phyloP scores from a whole-genome alignment of 2,888 invertebrate species.

The Hoplodrina blanda region DNA sequence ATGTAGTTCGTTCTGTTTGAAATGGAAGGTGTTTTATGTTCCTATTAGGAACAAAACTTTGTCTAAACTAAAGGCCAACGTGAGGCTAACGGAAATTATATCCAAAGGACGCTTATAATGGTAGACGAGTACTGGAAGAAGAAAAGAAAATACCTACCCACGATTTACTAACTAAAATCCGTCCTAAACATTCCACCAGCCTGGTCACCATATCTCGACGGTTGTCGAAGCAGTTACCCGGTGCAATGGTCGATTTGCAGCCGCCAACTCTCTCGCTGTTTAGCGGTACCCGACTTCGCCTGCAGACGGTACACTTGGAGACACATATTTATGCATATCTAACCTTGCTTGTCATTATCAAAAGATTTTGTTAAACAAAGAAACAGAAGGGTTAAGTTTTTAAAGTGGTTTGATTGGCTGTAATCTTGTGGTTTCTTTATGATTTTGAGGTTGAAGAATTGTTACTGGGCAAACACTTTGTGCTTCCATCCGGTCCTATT shows the following conservation, averaged over 20 bases:
- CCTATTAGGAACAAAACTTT: too few species aligned
- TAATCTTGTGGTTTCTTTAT: too few species aligned
- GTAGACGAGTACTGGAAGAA: too few species aligned
- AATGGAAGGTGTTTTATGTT: too few species aligned
- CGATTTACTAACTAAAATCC: neutral
- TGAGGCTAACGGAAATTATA: too few species aligned
- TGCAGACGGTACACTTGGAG: slow-evolving; percentile 10
- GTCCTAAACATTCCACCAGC: neutral
- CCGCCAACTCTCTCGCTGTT: slow-evolving; percentile 61
- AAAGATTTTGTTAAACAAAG: slow-evolving; percentile 45
- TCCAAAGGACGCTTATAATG: too few species aligned
- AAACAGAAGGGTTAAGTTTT: neutral
- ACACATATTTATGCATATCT: slow-evolving; percentile 71
- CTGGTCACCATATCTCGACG: slow-evolving; percentile 29
- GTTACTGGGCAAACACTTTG: too few species aligned
- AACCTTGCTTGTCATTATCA: slow-evolving; percentile 60
- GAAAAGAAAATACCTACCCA: neutral
- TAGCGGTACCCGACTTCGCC: slow-evolving; percentile 51
- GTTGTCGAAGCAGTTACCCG: slow-evolving; percentile 73
- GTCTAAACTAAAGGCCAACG: too few species aligned
- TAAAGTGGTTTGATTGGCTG: slow-evolving; percentile 6
- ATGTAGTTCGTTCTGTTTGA: too few species aligned
- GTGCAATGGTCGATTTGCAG: slow-evolving; percentile 75
- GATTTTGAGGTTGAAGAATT: too few species aligned
- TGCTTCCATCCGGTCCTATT: too few species aligned